Conservation (phyloP, 2,113 vertebrate species). For the Myrmecophaga tridactyla region DNA sequence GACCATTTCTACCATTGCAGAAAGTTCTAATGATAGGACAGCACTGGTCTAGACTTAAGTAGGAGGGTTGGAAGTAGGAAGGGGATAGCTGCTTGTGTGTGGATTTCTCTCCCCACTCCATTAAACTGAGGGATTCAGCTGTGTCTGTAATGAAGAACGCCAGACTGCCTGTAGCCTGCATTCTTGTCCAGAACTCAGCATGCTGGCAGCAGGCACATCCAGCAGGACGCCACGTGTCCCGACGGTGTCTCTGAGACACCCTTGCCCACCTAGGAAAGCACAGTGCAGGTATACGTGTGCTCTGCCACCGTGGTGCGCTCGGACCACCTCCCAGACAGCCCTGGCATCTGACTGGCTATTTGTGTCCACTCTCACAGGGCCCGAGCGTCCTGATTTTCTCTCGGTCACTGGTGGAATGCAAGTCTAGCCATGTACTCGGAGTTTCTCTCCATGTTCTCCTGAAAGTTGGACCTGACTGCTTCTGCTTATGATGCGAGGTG, state of each 20-base stretch:
- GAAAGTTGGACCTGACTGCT: background rate
- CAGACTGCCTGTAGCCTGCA: conserved; percentile 76
- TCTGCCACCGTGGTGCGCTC: conserved; percentile 33
- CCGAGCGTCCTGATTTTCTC: conserved; percentile 67
- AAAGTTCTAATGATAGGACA: background rate
- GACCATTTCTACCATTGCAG: background rate
- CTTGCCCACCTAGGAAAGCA: conserved; percentile 67
- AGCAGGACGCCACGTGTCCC: conserved; percentile 78
- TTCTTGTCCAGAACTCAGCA: conserved; percentile 74
- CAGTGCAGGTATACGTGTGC: conserved; percentile 69
- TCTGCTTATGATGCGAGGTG: background rate
- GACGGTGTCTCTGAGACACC: conserved; percentile 72
- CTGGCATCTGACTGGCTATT: conserved; percentile 50
- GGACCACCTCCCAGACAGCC: conserved; percentile 61
- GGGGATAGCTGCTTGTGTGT: conserved; percentile 51
- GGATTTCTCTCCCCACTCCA: conserved; percentile 66
- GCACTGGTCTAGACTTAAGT: background rate
- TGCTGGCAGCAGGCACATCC: conserved; percentile 47
- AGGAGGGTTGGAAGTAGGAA: conserved; percentile 31
- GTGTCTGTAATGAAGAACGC: conserved; percentile 76
- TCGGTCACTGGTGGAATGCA: conserved; percentile 71
- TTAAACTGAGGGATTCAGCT: conserved; percentile 70
- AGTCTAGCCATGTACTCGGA: conserved; percentile 47
- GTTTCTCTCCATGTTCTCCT: background rate
- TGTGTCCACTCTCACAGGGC: conserved; percentile 54